A percentile compares a stretch with the other conserved stretches of the same genome.
phyloP scores from a whole-genome alignment of 2,888 invertebrate species.

The Leptogaster cylindrica region DNA sequence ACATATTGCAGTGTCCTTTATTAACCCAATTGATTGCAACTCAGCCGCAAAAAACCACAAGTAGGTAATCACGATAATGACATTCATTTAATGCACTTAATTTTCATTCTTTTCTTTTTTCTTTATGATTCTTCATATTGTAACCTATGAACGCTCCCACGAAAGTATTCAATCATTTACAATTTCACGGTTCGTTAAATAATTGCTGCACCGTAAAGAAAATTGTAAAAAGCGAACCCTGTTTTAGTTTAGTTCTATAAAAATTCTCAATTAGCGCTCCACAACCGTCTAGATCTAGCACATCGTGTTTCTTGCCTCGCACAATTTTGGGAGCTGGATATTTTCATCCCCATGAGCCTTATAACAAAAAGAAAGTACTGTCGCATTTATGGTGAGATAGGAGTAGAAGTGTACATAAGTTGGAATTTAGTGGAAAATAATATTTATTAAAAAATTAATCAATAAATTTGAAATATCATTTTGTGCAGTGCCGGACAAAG shows the following conservation, averaged over 20 bases:
- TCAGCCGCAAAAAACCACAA: not conserved
- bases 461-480: constrained; percentile 22
- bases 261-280: not conserved
- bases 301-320: not conserved
- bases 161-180: constrained; percentile 4
- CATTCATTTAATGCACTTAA: too few relatives aligned
- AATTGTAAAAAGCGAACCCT: not conserved
- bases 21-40: too few relatives aligned
- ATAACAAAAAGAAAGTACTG: constrained; percentile 25
- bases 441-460: not conserved
- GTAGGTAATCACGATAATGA: not conserved
- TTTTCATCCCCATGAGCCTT: not conserved
- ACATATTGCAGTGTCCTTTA: too few relatives aligned
- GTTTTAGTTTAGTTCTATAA: not conserved
- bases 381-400: constrained; percentile 42
- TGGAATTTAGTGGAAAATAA: not conserved
- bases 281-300: too few relatives aligned
- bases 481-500: constrained; percentile 71
- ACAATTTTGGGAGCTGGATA: too few relatives aligned
- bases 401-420: not conserved
- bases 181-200: constrained; percentile 25
- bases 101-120: constrained; percentile 9
- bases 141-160: not conserved
- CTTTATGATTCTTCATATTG: not conserved
- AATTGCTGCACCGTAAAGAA: not conserved